phyloP scores from a whole-genome alignment of 2,888 invertebrate genomes.

The Tricholauxania praeusta region DNA sequence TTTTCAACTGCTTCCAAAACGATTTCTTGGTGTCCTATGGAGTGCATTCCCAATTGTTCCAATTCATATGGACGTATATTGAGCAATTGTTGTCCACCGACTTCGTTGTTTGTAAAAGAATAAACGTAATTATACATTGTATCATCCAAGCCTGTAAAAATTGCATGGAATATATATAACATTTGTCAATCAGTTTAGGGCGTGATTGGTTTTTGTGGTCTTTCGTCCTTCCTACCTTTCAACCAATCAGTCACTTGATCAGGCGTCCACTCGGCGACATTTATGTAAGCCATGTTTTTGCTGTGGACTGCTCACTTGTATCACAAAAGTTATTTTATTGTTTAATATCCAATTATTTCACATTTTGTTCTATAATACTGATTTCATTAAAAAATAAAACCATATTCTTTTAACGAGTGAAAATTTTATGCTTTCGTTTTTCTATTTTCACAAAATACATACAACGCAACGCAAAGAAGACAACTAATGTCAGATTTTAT shows the following conservation, averaged over 20 bases:
- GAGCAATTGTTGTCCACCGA: slow-evolving; percentile 83
- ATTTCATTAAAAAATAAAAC: too few relatives aligned
- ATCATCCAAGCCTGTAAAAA: slow-evolving; percentile 64
- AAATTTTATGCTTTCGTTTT: too few relatives aligned
- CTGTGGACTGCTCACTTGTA: background rate
- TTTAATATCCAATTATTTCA: too few relatives aligned
- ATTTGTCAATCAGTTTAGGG: background rate
- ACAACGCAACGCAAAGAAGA: too few relatives aligned
- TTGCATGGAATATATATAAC: background rate
- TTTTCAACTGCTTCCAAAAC: slow-evolving; percentile 93
- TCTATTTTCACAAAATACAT: too few relatives aligned
- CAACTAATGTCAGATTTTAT: too few relatives aligned
- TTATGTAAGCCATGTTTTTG: slow-evolving; percentile 79
- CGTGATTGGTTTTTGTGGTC: background rate
- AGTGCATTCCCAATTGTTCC: slow-evolving; percentile 85
- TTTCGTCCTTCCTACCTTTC: slow-evolving; percentile 73
- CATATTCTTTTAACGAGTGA: too few relatives aligned
- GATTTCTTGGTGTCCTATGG: slow-evolving; percentile 94
- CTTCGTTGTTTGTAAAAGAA: slow-evolving; percentile 82
- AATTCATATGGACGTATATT: slow-evolving; percentile 90
- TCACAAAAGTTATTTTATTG: too few relatives aligned
- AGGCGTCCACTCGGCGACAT: slow-evolving; percentile 90
- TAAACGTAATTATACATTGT: slow-evolving; percentile 83
- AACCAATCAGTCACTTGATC: slow-evolving; percentile 93
- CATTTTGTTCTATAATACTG: too few relatives aligned